phyloP scores from a whole-genome alignment of 2,888 invertebrate species.

The Tricholauxania praeusta region DNA sequence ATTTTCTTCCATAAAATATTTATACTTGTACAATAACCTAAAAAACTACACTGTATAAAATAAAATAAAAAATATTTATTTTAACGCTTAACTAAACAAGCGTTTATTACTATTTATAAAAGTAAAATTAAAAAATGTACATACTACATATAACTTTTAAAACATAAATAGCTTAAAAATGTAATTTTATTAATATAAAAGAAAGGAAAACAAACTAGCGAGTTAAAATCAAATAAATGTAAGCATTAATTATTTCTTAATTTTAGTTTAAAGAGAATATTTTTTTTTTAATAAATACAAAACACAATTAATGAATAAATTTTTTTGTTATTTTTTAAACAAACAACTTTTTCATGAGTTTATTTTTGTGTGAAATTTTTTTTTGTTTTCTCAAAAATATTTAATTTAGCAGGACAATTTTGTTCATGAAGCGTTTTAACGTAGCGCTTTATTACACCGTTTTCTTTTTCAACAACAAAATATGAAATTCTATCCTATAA shows the following conservation, averaged over 20 bases:
- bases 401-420: neutral
- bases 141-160: conserved; percentile 12
- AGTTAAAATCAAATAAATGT: conserved; percentile 25
- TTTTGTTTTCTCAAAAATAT: conserved; percentile 3
- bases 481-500: neutral
- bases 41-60: conserved; percentile 25
- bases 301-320: conserved; percentile 9
- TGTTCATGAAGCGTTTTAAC: too few species aligned
- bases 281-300: conserved; percentile 30
- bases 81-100: conserved; percentile 9
- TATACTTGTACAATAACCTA: conserved; percentile 4
- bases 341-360: neutral
- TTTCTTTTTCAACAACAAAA: neutral
- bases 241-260: conserved; percentile 32
- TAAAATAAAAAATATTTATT: neutral
- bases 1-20: neutral
- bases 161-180: conserved; percentile 5
- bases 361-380: conserved; percentile 2
- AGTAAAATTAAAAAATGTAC: conserved; percentile 18
- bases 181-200: neutral
- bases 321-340: conserved; percentile 12
- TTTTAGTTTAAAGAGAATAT: conserved; percentile 30
- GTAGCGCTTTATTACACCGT: neutral
- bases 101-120: conserved; percentile 16
- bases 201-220: conserved; percentile 23